Evolutionary conservation across 2,888 invertebrate species (phyloP).

Genomic region (Meliscaeva auricollis): DNA sequence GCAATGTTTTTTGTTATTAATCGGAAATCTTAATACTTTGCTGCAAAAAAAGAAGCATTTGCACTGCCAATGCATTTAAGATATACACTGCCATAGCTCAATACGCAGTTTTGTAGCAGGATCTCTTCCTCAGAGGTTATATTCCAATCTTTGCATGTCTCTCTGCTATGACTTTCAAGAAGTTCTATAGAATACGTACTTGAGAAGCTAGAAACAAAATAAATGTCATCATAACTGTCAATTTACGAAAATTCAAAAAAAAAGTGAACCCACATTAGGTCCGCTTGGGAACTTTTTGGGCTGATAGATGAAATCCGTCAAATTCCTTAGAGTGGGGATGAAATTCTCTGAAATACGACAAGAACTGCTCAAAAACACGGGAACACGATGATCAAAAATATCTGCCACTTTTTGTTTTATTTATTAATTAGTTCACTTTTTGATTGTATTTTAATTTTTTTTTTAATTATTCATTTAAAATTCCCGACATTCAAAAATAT

Average conservation of each 20-base stretch:
- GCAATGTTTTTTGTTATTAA: not conserved
- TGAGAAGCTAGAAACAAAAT: constrained; percentile 9
- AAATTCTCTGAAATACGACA: no score
- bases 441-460: no score
- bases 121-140: not conserved
- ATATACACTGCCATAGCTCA: not conserved
- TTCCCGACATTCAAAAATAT: no score
- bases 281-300: no score
- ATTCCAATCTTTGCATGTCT: constrained; percentile 33
- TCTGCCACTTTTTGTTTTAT: no score
- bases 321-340: no score
- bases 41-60: constrained; percentile 12
- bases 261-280: no score
- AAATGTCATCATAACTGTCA: not conserved
- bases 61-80: constrained; percentile 45
- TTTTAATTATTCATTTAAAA: no score
- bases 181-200: not conserved
- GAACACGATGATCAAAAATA: no score
- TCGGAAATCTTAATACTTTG: constrained; percentile 6
- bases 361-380: no score
- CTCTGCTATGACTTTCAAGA: not conserved
- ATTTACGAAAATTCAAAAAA: not conserved
- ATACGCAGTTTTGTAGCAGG: constrained; percentile 16
- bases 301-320: no score
- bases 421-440: no score